Percentiles rank a stretch among this genome's conserved stretches.
Conservation (phyloP, 2,888 invertebrate species). For the Eilema depressum region DNA sequence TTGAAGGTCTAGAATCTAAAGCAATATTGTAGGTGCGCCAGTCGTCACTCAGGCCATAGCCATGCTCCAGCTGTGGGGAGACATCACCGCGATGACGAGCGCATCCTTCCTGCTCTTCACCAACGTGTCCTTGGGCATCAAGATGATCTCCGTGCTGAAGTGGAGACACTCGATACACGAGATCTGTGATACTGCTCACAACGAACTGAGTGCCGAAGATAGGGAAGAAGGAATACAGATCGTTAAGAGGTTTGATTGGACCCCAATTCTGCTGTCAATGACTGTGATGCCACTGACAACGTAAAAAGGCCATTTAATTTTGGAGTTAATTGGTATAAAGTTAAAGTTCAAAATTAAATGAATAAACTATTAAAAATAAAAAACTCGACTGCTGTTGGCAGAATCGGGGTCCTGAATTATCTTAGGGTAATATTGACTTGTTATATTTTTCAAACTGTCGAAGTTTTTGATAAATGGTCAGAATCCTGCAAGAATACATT, state of each 20-base stretch:
- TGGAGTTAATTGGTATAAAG: too few relatives aligned
- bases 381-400: too few relatives aligned
- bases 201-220: slow-evolving; percentile 52
- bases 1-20: neutral
- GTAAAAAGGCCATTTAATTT: too few relatives aligned
- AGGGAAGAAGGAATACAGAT: slow-evolving; percentile 54
- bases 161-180: slow-evolving; percentile 54
- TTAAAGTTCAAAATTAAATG: too few relatives aligned
- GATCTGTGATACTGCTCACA: slow-evolving; percentile 59
- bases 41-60: slow-evolving; percentile 73
- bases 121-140: slow-evolving; percentile 63
- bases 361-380: too few relatives aligned
- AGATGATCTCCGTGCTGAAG: slow-evolving; percentile 64
- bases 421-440: too few relatives aligned
- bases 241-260: slow-evolving; percentile 58
- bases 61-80: slow-evolving; percentile 73
- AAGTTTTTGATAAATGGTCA: too few relatives aligned
- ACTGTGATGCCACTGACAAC: too few relatives aligned
- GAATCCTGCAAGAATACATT: too few relatives aligned
- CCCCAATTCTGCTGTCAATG: too few relatives aligned
- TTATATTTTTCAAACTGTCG: too few relatives aligned
- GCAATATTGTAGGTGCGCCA: slow-evolving; percentile 58
- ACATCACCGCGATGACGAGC: slow-evolving; percentile 70
- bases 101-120: slow-evolving; percentile 72
- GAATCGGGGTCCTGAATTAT: too few relatives aligned